Evolutionary conservation across 2,888 invertebrate species (phyloP), one percentile per base, ranked within the genome.

Genomic region (Leucophenga montana): DNA sequence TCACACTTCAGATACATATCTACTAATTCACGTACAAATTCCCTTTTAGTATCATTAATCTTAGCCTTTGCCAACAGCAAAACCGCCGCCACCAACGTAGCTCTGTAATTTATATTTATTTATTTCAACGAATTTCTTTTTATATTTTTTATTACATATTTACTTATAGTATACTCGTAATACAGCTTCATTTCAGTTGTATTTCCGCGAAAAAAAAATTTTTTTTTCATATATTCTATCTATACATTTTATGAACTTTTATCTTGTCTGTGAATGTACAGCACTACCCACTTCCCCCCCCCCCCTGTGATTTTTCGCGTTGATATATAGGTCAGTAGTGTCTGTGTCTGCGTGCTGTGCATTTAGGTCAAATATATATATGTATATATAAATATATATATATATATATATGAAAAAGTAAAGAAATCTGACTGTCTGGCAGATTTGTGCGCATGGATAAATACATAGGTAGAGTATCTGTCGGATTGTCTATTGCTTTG

Each of bases 311-410:
- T 22, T 56, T 20, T 13, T 9, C 14, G 22, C 56, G 20, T 0
- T 33, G 9, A 61, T n/a, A 76, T 83, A 80, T 84, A 75, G 84
- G 84, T 84, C 81, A 82, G 69, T 74, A 72, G 61, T 74, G 82
- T 73, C 77, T 62, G 74, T 69, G 66, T 68, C n/a, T 59, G 59
- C n/a, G 16, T 16, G 39, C 16, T 57, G 71, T 57, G 66, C 74
- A 84, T 77, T 80, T 82, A 78, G 81, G 84, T 81, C 81, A 79
- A 78, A 71, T 80, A 81, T 76, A 78, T 73, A 74, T n/a, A n/a
- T n/a, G n/a, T 27, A 27, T 27, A 27, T 27, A 27, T 27, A 4
- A 39, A 39, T n/a, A n/a, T n/a, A n/a, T n/a, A 3, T 27, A 27
- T 27, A 27, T 27, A 27, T 27, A 27, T 27, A 27, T 27, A 27